Percentiles rank a stretch among this genome's conserved stretches.
Evolutionary conservation across 2,888 invertebrate species (phyloP).

Genomic region (Drosophila incognita): DNA sequence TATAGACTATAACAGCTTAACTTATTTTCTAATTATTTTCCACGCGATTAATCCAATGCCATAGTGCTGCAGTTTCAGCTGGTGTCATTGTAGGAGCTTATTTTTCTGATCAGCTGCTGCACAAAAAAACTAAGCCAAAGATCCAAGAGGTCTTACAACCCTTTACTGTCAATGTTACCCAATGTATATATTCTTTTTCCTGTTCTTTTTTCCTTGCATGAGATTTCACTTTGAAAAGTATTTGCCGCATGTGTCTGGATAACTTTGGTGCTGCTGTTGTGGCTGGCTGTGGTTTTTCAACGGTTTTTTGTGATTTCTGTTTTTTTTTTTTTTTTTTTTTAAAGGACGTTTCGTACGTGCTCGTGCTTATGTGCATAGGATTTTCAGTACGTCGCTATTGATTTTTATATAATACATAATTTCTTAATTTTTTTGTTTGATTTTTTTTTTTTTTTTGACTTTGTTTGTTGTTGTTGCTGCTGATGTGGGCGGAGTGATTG

Average conservation of each 20-base stretch:
- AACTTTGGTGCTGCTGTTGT: constrained; percentile 74
- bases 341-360: constrained; percentile 76
- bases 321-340: constrained; percentile 54
- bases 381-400: constrained; percentile 78
- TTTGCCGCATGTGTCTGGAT: constrained; percentile 79
- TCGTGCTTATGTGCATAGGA: constrained; percentile 74
- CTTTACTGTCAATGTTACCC: constrained; percentile 54
- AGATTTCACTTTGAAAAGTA: constrained; percentile 81
- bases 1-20: too few relatives aligned
- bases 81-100: constrained; percentile 38
- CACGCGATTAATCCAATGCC: not conserved
- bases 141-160: constrained; percentile 73
- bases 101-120: constrained; percentile 59
- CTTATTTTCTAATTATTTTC: not conserved
- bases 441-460: constrained; percentile 13
- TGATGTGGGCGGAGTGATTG: constrained; percentile 57
- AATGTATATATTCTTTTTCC: constrained; percentile 1
- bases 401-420: constrained; percentile 79
- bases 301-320: constrained; percentile 20
- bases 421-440: constrained; percentile 50
- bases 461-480: not conserved
- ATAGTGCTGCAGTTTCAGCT: not conserved
- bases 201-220: constrained; percentile 46
- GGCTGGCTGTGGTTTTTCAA: constrained; percentile 62
- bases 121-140: constrained; percentile 38